A percentile compares a stretch with the other conserved stretches of the same genome.
These are phyloP conservation scores for Boleophthalmus pectinirostris DNA, from an alignment of 2,113 vertebrate species.

Conservation along the genomic window DNA sequence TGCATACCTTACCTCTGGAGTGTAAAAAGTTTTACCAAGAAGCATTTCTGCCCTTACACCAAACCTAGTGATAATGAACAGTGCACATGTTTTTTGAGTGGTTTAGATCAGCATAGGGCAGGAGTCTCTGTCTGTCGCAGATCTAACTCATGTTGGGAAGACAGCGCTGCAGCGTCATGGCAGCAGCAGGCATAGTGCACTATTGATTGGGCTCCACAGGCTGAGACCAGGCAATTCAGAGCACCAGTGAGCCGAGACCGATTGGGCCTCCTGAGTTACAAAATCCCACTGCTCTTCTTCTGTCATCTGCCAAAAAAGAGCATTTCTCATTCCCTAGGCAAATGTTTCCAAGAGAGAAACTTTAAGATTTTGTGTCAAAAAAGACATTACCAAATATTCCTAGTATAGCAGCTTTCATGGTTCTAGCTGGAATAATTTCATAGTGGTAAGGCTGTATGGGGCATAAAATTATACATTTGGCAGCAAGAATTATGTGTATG, in stretches of 20 bases:
- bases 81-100: not conserved
- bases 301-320: slow-evolving; percentile 52
- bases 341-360: slow-evolving; percentile 58
- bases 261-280: slow-evolving; percentile 77
- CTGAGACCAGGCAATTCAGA: slow-evolving; percentile 79
- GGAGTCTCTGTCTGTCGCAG: slow-evolving; percentile 38
- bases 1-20: no score
- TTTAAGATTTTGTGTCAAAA: slow-evolving; percentile 41
- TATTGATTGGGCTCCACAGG: slow-evolving; percentile 78
- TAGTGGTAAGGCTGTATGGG: not conserved
- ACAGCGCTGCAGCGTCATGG: slow-evolving; percentile 28
- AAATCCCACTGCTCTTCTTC: slow-evolving; percentile 66
- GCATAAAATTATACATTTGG: no score
- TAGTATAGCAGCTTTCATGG: slow-evolving; percentile 12
- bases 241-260: slow-evolving; percentile 78
- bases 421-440: not conserved
- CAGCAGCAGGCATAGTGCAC: slow-evolving; percentile 48
- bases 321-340: slow-evolving; percentile 61
- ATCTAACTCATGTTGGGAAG: slow-evolving; percentile 43
- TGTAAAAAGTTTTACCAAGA: no score
- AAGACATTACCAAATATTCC: slow-evolving; percentile 24
- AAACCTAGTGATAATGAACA: not conserved
- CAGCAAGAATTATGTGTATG: no score
- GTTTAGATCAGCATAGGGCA: slow-evolving; percentile 31
- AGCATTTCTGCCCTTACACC: not conserved